Conservation (phyloP, 2,888 invertebrate species). For the Pristionchus japonicus region DNA sequence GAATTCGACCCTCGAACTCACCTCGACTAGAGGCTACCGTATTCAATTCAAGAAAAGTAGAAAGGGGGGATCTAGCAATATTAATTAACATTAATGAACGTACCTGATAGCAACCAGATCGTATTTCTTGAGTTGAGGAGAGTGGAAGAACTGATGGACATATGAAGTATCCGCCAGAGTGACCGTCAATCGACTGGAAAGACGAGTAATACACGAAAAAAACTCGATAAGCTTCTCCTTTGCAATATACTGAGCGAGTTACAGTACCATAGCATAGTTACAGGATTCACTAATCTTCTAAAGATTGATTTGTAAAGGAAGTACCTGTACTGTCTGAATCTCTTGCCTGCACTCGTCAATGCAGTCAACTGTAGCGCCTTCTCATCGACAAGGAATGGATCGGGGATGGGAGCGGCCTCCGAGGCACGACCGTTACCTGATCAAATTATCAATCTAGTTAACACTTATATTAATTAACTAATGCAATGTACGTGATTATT, state of each 20-base stretch:
- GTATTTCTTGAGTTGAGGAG: conserved; percentile 54
- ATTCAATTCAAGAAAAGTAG: not conserved
- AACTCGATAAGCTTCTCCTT: not conserved
- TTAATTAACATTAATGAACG: not conserved
- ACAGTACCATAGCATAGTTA: no score
- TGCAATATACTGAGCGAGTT: not conserved
- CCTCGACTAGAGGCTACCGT: not conserved
- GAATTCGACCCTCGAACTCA: not conserved
- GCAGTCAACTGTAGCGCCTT: conserved; percentile 59
- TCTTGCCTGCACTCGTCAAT: conserved; percentile 63
- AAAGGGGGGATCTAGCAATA: not conserved
- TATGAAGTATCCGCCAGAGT: conserved; percentile 56
- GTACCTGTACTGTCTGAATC: conserved; percentile 72
- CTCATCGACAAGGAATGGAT: conserved; percentile 71
- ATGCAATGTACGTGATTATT: no score
- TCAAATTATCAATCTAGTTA: no score
- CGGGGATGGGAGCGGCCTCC: conserved; percentile 60
- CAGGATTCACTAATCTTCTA: no score
- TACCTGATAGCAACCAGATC: conserved; percentile 33
- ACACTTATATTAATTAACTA: no score
- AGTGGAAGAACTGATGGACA: conserved; percentile 61
- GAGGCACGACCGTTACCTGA: conserved; percentile 28
- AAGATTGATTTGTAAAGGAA: not conserved
- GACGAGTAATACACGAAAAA: not conserved
- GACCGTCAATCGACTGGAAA: conserved; percentile 61